Percentiles rank a stretch among this genome's conserved stretches.
phyloP scores from a whole-genome alignment of 2,113 vertebrate genomes.

The Cacatua alba region DNA sequence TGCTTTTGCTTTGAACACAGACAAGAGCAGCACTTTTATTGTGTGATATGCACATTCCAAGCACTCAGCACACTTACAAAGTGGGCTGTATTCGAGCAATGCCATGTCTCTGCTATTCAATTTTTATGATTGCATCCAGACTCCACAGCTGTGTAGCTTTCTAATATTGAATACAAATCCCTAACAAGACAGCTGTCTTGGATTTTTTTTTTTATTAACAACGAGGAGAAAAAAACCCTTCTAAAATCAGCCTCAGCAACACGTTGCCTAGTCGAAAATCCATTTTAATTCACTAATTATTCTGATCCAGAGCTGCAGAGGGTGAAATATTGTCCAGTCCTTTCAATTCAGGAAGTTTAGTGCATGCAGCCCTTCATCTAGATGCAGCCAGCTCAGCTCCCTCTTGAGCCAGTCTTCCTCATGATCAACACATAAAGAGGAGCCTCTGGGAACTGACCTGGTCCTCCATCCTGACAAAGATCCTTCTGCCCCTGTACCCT shows the following conservation, averaged over 20 bases:
- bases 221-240: background rate
- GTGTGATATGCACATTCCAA: conserved; percentile 44
- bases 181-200: conserved; percentile 64
- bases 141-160: conserved; percentile 71
- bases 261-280: conserved; percentile 11
- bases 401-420: background rate
- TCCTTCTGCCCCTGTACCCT: background rate
- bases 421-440: fast-evolving
- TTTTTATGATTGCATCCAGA: conserved; percentile 64
- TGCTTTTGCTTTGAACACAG: conserved; percentile 61
- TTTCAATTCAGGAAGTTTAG: background rate
- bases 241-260: conserved; percentile 45
- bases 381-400: background rate
- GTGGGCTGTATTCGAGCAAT: conserved; percentile 59
- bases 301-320: background rate
- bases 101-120: conserved; percentile 46
- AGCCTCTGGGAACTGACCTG: background rate
- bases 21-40: conserved; percentile 57
- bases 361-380: background rate
- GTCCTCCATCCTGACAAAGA: background rate
- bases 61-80: conserved; percentile 32
- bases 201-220: conserved; percentile 33
- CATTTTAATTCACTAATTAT: conserved; percentile 36
- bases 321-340: background rate
- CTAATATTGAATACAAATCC: conserved; percentile 48